Evolutionary conservation across 1,140 invertebrate species (phyloP), one percentile per base, ranked within the genome.

Genomic region (Macrobrachium rosenbergii): DNA sequence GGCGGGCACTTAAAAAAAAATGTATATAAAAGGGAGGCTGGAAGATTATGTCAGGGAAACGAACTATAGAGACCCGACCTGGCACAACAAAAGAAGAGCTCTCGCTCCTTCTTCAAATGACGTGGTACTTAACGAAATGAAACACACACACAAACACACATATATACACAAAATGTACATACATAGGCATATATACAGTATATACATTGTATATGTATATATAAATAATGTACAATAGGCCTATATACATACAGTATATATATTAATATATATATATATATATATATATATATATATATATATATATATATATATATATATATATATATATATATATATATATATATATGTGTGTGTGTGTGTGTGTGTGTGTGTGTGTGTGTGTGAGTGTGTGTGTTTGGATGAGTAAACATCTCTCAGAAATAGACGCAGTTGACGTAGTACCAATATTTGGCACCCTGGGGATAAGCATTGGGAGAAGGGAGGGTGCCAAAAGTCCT

Each of bases 281-380:
- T 21, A 67, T 6, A 67, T 17, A 67, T 67, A 67, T 67, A 7
- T 67, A 67, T 67, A 1, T 6, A 67, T 17, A 67, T 67, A 67
- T 67, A 67, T 67, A 67, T 67, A 67, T 67, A 67, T 67, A 67
- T 12, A 67, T 67, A 67, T 67, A 7, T 67, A 67, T 67, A 67
- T 12, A 67, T 12, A 67, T 7, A 67, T 67, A 67, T 67, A 12
- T 5, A 6, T 67, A 67, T 67, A 6, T 67, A 7, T 67, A 67
- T 67, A 67, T 67, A 67, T 67, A 67, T 12, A 67, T 67, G 16
- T 67, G 16, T 67, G 12, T 67, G 12, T 67, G 12, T 67, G 12
- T 67, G 63, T 67, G 21, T 67, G 63, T 67, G 63, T 67, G 63
- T 67, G 63, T 67, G 63, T 67, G 63, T 67, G 14, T 67, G 21